Percentiles rank a stretch among this genome's conserved stretches.
Conservation (phyloP, 2,888 invertebrate species). For the Xanthostigma xanthostigma region DNA sequence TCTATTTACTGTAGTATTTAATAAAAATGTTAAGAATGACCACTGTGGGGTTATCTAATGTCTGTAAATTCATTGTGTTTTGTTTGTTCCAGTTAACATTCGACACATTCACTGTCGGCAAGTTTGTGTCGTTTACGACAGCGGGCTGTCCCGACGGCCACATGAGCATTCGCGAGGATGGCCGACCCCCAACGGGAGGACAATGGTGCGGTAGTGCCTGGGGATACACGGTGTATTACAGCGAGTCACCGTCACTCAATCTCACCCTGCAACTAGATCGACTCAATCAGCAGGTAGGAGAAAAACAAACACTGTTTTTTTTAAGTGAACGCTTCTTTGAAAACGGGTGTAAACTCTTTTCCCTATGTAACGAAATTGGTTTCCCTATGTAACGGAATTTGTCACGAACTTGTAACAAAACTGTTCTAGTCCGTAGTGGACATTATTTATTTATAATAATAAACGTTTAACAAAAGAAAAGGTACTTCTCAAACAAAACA, state of each 20-base stretch:
- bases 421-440: no score
- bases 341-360: no score
- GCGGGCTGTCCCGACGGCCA: conserved; percentile 72
- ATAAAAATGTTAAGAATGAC: no score
- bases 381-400: no score
- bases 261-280: conserved; percentile 55
- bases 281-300: conserved; percentile 54
- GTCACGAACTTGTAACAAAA: no score
- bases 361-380: no score
- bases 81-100: conserved; percentile 54
- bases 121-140: conserved; percentile 61
- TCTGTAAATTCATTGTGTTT: conserved; percentile 9
- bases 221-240: conserved; percentile 76
- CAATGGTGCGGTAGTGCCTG: conserved; percentile 75
- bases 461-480: no score
- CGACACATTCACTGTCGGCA: conserved; percentile 70
- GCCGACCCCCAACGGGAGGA: conserved; percentile 54
- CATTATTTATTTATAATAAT: no score
- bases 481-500: no score
- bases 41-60: conserved; percentile 5
- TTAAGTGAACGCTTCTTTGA: no score
- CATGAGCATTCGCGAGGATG: conserved; percentile 60
- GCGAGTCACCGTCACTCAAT: conserved; percentile 65
- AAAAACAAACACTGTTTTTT: no score
- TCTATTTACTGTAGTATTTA: neutral